Conservation (phyloP, 2,888 invertebrate species). For the Microlaimidae sp. region DNA sequence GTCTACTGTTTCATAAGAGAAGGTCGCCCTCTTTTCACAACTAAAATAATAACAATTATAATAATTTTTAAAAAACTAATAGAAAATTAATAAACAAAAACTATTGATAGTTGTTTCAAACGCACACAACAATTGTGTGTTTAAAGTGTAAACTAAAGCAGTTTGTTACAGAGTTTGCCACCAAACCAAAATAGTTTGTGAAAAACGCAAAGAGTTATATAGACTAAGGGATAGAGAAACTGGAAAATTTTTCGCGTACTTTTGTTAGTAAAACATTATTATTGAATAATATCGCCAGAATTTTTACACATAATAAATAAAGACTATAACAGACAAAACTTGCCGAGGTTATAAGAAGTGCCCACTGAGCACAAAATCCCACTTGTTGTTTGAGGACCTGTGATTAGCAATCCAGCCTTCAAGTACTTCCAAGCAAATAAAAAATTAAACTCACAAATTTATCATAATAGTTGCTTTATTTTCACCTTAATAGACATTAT, state of each 20-base stretch:
- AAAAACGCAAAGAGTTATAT: too few species aligned
- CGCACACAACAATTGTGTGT: too few species aligned
- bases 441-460: slow-evolving; percentile 46
- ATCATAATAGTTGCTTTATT: slow-evolving; percentile 61
- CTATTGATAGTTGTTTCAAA: too few species aligned
- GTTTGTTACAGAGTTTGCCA: too few species aligned
- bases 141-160: too few species aligned
- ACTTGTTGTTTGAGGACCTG: slow-evolving; percentile 60
- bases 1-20: slow-evolving; percentile 59
- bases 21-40: slow-evolving; percentile 43
- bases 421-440: slow-evolving; percentile 52
- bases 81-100: too few species aligned
- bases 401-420: slow-evolving; percentile 50
- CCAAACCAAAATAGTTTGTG: too few species aligned
- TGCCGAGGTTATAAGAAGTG: slow-evolving; percentile 75
- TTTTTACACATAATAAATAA: too few species aligned
- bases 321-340: too few species aligned
- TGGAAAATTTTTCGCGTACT: too few species aligned
- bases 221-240: slow-evolving; percentile 5
- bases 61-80: background rate
- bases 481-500: slow-evolving; percentile 45
- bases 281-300: too few species aligned
- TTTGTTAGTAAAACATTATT: too few species aligned
- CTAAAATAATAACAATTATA: slow-evolving; percentile 18
- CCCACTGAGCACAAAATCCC: slow-evolving; percentile 81